Conservation (phyloP, 2,113 vertebrate species). For the Sialia sialis region DNA sequence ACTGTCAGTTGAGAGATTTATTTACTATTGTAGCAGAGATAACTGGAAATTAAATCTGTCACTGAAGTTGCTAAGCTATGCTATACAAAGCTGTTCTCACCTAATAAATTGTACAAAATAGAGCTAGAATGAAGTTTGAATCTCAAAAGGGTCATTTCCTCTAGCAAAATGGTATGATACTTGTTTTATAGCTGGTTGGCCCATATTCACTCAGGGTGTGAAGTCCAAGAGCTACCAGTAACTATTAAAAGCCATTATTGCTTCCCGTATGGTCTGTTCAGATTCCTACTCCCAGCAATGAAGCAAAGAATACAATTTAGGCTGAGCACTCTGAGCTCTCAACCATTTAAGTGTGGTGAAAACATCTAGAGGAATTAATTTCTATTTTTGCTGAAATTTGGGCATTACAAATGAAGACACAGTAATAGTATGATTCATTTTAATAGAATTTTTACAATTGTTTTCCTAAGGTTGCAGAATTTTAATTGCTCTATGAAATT, state of each 20-base stretch:
- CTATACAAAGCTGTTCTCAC: conserved; percentile 7
- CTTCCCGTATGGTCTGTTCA: not conserved
- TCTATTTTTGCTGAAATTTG: not conserved
- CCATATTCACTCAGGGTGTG: not conserved
- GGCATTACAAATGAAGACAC: not conserved
- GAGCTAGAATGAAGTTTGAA: conserved; percentile 7
- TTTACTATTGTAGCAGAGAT: conserved; percentile 55
- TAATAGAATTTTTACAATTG: not conserved
- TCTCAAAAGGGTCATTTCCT: conserved; percentile 1
- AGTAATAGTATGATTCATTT: not conserved
- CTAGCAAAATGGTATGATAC: not conserved
- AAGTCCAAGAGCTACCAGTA: not conserved
- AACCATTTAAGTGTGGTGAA: not conserved
- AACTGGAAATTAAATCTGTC: conserved; percentile 65
- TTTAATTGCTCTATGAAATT: not conserved
- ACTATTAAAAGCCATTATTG: not conserved
- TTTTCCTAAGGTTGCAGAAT: not conserved
- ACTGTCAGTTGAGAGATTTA: conserved; percentile 55
- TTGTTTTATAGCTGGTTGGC: not conserved
- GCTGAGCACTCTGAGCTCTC: not conserved
- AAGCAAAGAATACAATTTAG: not conserved
- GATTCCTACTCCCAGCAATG: not conserved
- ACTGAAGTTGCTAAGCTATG: not conserved
- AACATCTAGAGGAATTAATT: not conserved
- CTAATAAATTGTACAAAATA: conserved; percentile 27